These are phyloP conservation scores for Penaeus chinensis DNA, from an alignment of 1,140 invertebrate genomes.

Conservation along the genomic window DNA sequence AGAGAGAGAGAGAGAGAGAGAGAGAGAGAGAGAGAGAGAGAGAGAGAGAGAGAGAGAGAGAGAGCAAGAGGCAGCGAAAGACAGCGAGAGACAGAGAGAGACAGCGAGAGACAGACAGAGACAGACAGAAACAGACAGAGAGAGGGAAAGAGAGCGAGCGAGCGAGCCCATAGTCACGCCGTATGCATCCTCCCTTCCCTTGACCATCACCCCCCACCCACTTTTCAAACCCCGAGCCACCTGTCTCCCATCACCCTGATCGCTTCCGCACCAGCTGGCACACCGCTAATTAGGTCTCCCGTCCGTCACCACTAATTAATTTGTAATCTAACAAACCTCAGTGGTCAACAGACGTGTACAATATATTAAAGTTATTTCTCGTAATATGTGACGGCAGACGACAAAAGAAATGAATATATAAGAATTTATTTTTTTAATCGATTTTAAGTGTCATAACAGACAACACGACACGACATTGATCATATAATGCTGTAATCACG, in stretches of 20 bases:
- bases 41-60: neutral
- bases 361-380: too few species aligned
- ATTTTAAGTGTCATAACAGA: too few species aligned
- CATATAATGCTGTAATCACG: too few species aligned
- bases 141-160: neutral
- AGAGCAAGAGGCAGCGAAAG: neutral
- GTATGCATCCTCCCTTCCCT: neutral
- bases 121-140: neutral
- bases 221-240: neutral
- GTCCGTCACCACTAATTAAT: too few species aligned
- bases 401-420: too few species aligned
- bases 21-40: neutral
- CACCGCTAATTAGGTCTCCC: too few species aligned
- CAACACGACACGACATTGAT: too few species aligned
- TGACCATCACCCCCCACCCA: neutral
- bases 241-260: neutral
- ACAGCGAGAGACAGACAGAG: slow-evolving; percentile 5
- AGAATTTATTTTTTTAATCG: too few species aligned
- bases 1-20: neutral
- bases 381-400: too few species aligned
- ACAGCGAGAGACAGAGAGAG: neutral
- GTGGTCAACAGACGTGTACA: too few species aligned
- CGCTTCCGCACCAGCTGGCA: neutral
- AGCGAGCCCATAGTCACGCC: neutral
- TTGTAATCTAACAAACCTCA: too few species aligned